phyloP scores from a whole-genome alignment of 2,888 invertebrate genomes.

The Caenorhabditis plicata region DNA sequence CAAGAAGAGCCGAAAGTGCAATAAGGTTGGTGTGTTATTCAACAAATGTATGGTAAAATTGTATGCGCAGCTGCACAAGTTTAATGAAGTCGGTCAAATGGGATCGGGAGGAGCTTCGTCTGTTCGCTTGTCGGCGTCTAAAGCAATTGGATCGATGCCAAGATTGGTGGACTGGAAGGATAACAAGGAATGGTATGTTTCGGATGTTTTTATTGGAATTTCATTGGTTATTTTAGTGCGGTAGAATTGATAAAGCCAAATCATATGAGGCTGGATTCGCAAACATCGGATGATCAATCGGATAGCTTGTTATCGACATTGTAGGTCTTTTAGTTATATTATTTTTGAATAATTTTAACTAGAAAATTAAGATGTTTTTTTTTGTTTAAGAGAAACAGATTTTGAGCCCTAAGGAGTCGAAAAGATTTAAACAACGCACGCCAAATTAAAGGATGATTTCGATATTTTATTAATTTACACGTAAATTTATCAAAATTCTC shows the following conservation, averaged over 20 bases:
- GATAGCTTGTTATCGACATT: conserved; percentile 48
- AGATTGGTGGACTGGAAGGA: conserved; percentile 41
- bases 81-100: conserved; percentile 28
- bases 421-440: too few species aligned
- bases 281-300: conserved; percentile 38
- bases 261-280: conserved; percentile 26
- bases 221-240: too few species aligned
- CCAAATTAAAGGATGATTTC: too few species aligned
- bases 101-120: conserved; percentile 29
- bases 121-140: conserved; percentile 40
- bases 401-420: too few species aligned
- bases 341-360: too few species aligned
- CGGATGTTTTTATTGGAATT: neutral
- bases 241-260: conserved; percentile 24
- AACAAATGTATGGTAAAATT: neutral
- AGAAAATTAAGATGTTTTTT: too few species aligned
- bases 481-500: too few species aligned
- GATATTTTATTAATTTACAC: too few species aligned
- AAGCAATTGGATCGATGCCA: conserved; percentile 45
- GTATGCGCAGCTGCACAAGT: conserved; percentile 24
- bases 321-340: conserved; percentile 34
- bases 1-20: conserved; percentile 37
- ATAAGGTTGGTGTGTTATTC: conserved; percentile 27
- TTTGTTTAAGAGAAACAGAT: too few species aligned
- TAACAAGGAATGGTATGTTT: conserved; percentile 19